phyloP scores from a whole-genome alignment of 2,797 vertebrate genomes.

The Carapus acus region DNA sequence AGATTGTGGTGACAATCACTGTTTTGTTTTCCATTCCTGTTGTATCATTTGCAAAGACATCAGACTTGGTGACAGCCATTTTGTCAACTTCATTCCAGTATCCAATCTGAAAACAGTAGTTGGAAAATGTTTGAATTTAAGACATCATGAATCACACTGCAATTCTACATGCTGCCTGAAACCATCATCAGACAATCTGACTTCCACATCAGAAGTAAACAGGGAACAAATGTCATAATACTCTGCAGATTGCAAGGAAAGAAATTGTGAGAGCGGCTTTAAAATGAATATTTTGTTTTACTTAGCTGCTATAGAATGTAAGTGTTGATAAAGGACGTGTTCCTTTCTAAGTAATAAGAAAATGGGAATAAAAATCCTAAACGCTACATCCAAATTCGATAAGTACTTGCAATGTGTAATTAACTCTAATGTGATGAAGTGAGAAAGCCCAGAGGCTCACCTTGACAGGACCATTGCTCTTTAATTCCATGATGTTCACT shows the following conservation, averaged over 20 bases:
- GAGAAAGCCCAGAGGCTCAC: conserved; percentile 61
- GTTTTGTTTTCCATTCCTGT: conserved; percentile 98
- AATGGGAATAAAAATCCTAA: too few species aligned
- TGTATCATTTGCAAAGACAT: conserved; percentile 88
- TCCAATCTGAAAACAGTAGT: conserved; percentile 81
- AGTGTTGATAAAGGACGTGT: too few species aligned
- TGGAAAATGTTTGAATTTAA: background rate
- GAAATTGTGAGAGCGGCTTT: too few species aligned
- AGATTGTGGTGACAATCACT: conserved; percentile 96
- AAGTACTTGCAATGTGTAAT: background rate
- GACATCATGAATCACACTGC: too few species aligned
- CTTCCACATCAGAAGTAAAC: too few species aligned
- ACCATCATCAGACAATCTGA: too few species aligned
- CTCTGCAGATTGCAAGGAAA: too few species aligned
- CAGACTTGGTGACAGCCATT: conserved; percentile 95
- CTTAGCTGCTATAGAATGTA: too few species aligned
- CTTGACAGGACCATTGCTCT: conserved; percentile 94
- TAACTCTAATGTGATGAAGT: background rate
- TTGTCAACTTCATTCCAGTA: conserved; percentile 99
- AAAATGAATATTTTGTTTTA: too few species aligned
- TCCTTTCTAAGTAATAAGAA: too few species aligned
- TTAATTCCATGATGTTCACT: conserved; percentile 96
- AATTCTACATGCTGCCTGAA: too few species aligned
- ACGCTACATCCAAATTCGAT: background rate
- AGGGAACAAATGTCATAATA: too few species aligned